Percentiles rank a stretch among this genome's conserved stretches.
Evolutionary conservation across 1,140 invertebrate species (phyloP).

Genomic region (Sitobion miscanthi): DNA sequence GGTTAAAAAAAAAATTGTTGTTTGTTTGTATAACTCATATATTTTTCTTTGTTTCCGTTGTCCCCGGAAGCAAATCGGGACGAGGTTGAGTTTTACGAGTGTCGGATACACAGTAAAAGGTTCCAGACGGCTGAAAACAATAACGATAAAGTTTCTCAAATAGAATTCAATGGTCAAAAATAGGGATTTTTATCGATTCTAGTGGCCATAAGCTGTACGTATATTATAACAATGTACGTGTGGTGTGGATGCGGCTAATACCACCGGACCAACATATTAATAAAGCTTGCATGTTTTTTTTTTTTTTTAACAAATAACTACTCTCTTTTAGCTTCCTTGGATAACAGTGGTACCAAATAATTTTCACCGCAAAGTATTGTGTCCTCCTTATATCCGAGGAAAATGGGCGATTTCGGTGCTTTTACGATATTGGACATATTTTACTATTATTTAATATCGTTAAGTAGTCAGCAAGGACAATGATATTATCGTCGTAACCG

Average conservation of each 20-base stretch:
- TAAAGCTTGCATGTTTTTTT: not conserved
- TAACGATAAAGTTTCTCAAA: not conserved
- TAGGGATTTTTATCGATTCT: not conserved
- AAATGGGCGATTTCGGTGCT: too few species aligned
- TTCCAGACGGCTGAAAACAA: not conserved
- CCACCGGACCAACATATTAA: not conserved
- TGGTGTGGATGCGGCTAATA: not conserved
- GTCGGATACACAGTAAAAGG: not conserved
- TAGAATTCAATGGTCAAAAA: not conserved
- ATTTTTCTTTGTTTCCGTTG: not conserved
- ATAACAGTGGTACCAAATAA: not conserved
- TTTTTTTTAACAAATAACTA: not conserved
- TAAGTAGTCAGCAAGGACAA: too few species aligned
- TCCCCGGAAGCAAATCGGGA: not conserved
- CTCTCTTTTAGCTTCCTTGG: not conserved
- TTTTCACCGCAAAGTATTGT: not conserved
- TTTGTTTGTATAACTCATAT: not conserved
- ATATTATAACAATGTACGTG: not conserved
- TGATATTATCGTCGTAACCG: too few species aligned
- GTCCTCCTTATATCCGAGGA: too few species aligned
- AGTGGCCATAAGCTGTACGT: not conserved
- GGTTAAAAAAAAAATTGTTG: not conserved
- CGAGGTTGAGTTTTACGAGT: not conserved
- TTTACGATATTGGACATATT: too few species aligned
- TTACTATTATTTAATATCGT: too few species aligned